Evolutionary conservation across 53 echinoderm and acorn worm genomes (phyloP), one percentile per base, ranked within the genome.

Genomic region (Zoroaster sp.): DNA sequence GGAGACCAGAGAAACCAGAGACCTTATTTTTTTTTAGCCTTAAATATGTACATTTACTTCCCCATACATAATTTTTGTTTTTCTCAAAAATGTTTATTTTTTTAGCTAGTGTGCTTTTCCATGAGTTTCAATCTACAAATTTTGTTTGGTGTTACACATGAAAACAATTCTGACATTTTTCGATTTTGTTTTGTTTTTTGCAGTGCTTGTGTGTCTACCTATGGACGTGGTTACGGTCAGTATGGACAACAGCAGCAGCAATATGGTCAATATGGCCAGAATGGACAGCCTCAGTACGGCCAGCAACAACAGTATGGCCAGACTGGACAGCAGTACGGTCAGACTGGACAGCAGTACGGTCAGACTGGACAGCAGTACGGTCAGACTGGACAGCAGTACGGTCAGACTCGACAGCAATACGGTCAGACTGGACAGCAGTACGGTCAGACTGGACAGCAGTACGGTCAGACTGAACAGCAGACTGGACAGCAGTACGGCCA

Each of bases 131-230:
- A n/a, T n/a, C n/a, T n/a, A n/a, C n/a, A n/a, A n/a, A n/a, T n/a
- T n/a, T n/a, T n/a, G n/a, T n/a, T n/a, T n/a, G n/a, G n/a, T n/a
- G n/a, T n/a, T n/a, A n/a, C n/a, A n/a, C n/a, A n/a, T 37, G 34
- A 38, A 54, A 18, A n/a, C n/a, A n/a, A n/a, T n/a, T n/a, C n/a
- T n/a, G n/a, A n/a, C n/a, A 45, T 77, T 46, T 43, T 12, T 17
- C 14, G 87, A 34, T 21, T 53, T 6, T 69, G 28, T 17, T 18
- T 32, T 14, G 70, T 31, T 40, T 78, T 38, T 52, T 88, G 1
- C 52, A 96, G 96, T 25, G 91, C 96, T n/a, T 96, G 96, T 79
- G 94, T 96, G 68, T 93, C 94, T 10, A 92, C 94, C 1, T 87
- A 41, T 46, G 38, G 91, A 73, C 85, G 80, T 69, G 54, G 91